Evolutionary conservation across 2,797 vertebrate species (phyloP).

Genomic region (Phrynocephalus forsythii): DNA sequence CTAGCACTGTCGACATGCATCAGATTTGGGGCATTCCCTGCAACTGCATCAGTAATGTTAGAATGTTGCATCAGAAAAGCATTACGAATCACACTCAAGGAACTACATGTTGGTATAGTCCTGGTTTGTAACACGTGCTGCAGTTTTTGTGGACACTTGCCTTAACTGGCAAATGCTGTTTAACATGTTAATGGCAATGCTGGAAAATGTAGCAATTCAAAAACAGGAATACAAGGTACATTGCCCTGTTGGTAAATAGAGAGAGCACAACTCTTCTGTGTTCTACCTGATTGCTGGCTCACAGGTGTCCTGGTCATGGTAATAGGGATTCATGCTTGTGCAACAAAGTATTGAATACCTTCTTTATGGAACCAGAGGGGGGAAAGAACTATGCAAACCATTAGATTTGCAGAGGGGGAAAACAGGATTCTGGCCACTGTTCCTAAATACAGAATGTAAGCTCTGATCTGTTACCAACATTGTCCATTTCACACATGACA

Average conservation of each 20-base stretch:
- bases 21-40: background rate
- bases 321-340: no score
- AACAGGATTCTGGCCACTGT: no score
- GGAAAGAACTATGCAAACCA: background rate
- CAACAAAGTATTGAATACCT: no score
- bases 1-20: background rate
- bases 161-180: background rate
- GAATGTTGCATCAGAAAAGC: background rate
- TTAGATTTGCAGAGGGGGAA: no score
- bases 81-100: no score
- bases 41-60: background rate
- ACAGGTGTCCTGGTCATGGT: no score
- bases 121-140: slow-evolving; percentile 9
- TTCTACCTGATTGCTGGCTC: no score
- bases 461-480: background rate
- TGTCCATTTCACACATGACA: background rate
- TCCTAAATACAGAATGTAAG: slow-evolving; percentile 14
- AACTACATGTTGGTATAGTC: no score
- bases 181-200: background rate
- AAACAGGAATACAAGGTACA: background rate
- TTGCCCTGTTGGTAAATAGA: no score
- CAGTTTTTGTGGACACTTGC: background rate
- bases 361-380: no score
- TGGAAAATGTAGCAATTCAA: slow-evolving; percentile 5
- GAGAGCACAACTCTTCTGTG: no score